Base-by-base conservation (phyloP, 1,140 invertebrate genomes). In the Sinonovacula constricta region DNA sequence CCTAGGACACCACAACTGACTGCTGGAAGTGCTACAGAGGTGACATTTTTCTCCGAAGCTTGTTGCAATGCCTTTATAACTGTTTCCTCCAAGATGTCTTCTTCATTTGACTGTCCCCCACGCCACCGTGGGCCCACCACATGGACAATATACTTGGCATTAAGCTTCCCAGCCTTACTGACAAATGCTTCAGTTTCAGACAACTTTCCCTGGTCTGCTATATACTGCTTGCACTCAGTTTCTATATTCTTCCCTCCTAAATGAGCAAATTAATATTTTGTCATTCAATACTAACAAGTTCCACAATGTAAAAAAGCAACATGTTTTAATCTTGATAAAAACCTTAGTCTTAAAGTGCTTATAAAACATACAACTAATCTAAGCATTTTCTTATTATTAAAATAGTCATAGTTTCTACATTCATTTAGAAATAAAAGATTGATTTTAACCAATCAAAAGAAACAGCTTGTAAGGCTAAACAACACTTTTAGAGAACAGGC, bases 11-110 rank as follows among this genome's bases (percentile, higher is more conserved):
- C 72, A 66, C 62, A 80, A 33, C 81, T 74, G 24, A 82, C 24
- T 15, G 76, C 81, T 24, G 81, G 81, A 15, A 82, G 33, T 28
- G 81, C 81, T 18, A 82, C 31, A n/a, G 81, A 79, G 14, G 18
- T 69, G 0, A 56, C n/a, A 22, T 57, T n/a, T 31, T 28, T 62
- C 7, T 22, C 24, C 45, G 26, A 34, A 10, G 79, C 72, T 24
- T 69, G 28, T 33, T 56, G 26, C 22, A 81, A 30, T 15, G 33
- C 56, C 18, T 59, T 54, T 28, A 65, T 74, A 15, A 80, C 45
- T n/a, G 60, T 56, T 49, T 74, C 63, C 30, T 14, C 18, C 14
- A 80, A 24, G 22, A 66, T 60, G 10, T 80, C 51, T 0, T 67
- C 69, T 22, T 68, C 69, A 0, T 80, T 26, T 1, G 67, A 51